Evolutionary conservation across 2,113 vertebrate species (phyloP).

Genomic region (Sander vitreus): DNA sequence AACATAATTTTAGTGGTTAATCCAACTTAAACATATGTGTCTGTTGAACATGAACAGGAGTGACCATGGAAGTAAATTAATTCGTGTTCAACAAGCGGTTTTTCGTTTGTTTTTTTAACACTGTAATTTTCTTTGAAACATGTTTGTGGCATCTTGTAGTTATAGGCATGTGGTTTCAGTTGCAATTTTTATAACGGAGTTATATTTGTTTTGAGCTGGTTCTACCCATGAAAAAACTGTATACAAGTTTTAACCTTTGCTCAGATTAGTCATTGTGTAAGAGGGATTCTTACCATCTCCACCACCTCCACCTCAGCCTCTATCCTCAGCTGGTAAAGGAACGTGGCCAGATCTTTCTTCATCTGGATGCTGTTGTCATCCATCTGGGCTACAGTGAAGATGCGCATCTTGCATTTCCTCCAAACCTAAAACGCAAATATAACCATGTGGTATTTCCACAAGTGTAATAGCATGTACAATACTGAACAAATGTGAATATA

Average conservation of each 20-base stretch:
- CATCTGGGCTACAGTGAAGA: conserved; percentile 99
- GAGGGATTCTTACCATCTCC: conserved; percentile 90
- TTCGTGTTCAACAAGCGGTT: background rate
- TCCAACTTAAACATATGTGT: background rate
- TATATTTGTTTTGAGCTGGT: background rate
- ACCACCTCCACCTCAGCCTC: conserved; percentile 99
- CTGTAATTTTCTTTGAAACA: background rate
- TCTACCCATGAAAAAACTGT: background rate
- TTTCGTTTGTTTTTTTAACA: background rate
- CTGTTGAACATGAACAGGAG: background rate
- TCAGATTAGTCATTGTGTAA: background rate
- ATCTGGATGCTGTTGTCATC: conserved; percentile 99
- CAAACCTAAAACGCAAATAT: conserved; percentile 88
- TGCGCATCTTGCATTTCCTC: conserved; percentile 97
- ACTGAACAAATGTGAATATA: background rate
- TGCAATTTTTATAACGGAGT: background rate
- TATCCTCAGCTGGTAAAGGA: conserved; percentile 96
- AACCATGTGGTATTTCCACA: background rate
- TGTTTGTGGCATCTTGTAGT: background rate
- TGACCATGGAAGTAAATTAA: background rate
- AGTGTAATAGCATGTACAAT: background rate
- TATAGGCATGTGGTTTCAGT: conserved; percentile 18
- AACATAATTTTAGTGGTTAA: background rate
- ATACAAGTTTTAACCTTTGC: background rate
- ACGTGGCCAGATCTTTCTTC: conserved; percentile 97